Percentiles rank a stretch among this genome's conserved stretches.
phyloP scores from a whole-genome alignment of 2,113 vertebrate species.

The Candoia aspera region DNA sequence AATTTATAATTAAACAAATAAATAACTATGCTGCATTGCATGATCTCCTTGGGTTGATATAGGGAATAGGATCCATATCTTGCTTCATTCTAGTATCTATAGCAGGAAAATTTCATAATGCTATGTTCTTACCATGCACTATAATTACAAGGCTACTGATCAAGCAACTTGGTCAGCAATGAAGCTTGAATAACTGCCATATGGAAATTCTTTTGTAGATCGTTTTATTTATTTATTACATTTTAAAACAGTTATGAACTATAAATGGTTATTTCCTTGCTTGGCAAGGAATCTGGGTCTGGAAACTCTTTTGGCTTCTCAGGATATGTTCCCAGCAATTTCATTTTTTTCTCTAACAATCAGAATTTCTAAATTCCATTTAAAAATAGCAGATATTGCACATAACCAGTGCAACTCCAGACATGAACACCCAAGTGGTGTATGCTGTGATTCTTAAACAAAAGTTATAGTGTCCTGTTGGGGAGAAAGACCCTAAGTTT shows the following conservation, averaged over 20 bases:
- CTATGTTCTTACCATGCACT: not conserved
- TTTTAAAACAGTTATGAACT: not conserved
- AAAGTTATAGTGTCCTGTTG: not conserved
- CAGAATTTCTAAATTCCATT: not conserved
- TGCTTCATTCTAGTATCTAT: constrained; percentile 32
- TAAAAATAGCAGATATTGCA: not conserved
- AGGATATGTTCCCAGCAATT: not conserved
- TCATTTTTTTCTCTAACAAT: not conserved
- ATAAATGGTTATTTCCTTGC: not conserved
- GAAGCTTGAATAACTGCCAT: constrained; percentile 7
- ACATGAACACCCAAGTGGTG: not conserved
- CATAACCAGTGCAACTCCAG: not conserved
- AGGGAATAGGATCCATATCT: constrained; percentile 5
- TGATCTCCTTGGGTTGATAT: constrained; percentile 37
- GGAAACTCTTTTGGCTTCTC: not conserved
- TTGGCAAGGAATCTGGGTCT: not conserved
- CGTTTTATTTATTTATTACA: not conserved
- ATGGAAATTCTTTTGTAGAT: not conserved
- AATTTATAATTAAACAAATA: constrained; percentile 27
- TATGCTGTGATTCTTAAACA: not conserved
- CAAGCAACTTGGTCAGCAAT: constrained; percentile 9
- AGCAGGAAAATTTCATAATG: constrained; percentile 15
- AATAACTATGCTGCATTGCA: constrained; percentile 39
- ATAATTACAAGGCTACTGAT: not conserved
- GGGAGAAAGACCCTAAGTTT: not conserved